Evolutionary conservation across 1,140 invertebrate genomes (phyloP).

Genomic region (Bombus superbus): DNA sequence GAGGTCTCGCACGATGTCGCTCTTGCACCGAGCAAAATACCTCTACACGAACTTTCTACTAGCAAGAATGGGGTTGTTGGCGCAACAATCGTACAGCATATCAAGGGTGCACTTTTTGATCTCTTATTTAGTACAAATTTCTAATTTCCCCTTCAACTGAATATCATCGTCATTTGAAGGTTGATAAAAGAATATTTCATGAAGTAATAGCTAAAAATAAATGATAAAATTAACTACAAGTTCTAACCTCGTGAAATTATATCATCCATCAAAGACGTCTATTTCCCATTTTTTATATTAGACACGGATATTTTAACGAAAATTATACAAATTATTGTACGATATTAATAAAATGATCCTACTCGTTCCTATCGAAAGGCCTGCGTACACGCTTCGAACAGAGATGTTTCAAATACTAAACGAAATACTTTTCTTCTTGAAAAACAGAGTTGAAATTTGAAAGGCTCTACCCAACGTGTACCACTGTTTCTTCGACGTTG

Average conservation of each 20-base stretch:
- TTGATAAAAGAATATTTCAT: neutral
- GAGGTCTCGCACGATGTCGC: conserved; percentile 72
- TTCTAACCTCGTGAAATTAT: neutral
- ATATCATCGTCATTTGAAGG: no score
- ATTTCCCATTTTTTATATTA: neutral
- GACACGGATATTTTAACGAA: neutral
- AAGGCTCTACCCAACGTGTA: conserved; percentile 74
- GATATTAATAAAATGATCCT: neutral
- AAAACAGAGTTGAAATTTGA: conserved; percentile 79
- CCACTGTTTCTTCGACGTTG: conserved; percentile 76
- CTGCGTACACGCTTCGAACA: accelerated
- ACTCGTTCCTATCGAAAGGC: neutral
- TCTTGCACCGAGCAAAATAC: conserved; percentile 71
- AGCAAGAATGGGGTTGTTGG: conserved; percentile 78
- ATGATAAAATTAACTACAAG: neutral
- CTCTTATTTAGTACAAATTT: conserved; percentile 3
- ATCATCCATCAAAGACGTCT: no score
- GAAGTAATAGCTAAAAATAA: neutral
- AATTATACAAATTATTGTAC: neutral
- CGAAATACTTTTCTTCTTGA: conserved; percentile 33
- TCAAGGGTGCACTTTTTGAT: conserved; percentile 44
- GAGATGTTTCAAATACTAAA: neutral
- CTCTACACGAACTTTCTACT: conserved; percentile 81
- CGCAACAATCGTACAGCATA: conserved; percentile 46
- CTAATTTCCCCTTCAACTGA: neutral